These are phyloP conservation scores for Doryteuthis pealeii DNA, from an alignment of 1,140 invertebrate genomes.

Conservation along the genomic window DNA sequence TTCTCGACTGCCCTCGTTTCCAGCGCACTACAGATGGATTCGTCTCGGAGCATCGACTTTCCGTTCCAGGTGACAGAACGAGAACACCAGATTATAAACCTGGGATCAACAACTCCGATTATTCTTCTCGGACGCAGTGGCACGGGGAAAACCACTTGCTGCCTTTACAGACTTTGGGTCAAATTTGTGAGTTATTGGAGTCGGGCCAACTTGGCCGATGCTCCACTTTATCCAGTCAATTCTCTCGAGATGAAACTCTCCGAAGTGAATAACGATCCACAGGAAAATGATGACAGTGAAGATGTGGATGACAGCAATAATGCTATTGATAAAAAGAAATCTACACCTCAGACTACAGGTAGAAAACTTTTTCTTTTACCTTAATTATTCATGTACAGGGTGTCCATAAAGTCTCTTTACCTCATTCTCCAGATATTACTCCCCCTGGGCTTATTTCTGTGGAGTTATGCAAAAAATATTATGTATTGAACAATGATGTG, in stretches of 20 bases:
- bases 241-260: conserved; percentile 12
- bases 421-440: too few relatives aligned
- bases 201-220: conserved; percentile 34
- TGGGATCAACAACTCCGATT: conserved; percentile 40
- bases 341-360: too few relatives aligned
- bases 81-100: conserved; percentile 53
- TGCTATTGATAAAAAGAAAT: too few relatives aligned
- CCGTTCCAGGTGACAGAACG: conserved; percentile 54
- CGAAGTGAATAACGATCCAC: background rate
- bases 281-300: conserved; percentile 20
- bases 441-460: too few relatives aligned
- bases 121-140: conserved; percentile 52
- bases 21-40: conserved; percentile 39
- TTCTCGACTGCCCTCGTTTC: conserved; percentile 49
- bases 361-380: too few relatives aligned
- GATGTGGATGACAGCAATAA: too few relatives aligned
- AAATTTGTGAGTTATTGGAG: conserved; percentile 49
- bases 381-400: too few relatives aligned
- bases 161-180: conserved; percentile 52
- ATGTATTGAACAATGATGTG: too few relatives aligned
- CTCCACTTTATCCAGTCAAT: conserved; percentile 32
- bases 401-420: too few relatives aligned
- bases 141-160: conserved; percentile 56
- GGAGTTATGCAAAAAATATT: too few relatives aligned
- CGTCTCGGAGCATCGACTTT: conserved; percentile 47